Evolutionary conservation across 2,113 vertebrate species (phyloP).

Genomic region (Macrotus californicus): DNA sequence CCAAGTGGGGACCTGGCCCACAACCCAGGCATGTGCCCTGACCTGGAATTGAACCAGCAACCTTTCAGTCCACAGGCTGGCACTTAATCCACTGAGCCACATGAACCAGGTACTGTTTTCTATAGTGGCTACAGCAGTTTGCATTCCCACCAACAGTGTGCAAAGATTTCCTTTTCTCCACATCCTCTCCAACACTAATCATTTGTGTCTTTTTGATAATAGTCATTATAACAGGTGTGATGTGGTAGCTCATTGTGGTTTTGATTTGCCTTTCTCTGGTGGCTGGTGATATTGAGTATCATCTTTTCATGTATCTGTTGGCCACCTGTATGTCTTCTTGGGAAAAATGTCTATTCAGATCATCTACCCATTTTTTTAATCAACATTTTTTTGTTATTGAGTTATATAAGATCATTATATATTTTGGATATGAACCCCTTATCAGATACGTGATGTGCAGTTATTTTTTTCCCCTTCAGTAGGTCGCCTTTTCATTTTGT

Average conservation of each 20-base stretch:
- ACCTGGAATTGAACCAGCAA: no score
- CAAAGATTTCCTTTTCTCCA: neutral
- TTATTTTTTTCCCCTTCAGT: neutral
- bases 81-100: no score
- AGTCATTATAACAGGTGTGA: neutral
- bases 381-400: neutral
- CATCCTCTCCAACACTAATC: neutral
- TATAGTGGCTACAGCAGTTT: neutral
- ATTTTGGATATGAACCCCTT: neutral
- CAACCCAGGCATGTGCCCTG: no score
- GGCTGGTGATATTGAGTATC: neutral
- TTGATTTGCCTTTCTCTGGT: neutral
- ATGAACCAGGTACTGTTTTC: no score
- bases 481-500: neutral
- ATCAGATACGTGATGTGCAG: neutral
- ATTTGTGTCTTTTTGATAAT: neutral
- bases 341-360: neutral
- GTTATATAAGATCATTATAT: neutral
- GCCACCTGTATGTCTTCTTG: neutral
- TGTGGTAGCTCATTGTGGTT: neutral
- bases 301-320: neutral
- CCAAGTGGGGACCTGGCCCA: no score
- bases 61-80: no score
- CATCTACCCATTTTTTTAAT: neutral
- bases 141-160: neutral